phyloP scores from a whole-genome alignment of 1,140 invertebrate species.

The Pseudachorutes palmiensis region DNA sequence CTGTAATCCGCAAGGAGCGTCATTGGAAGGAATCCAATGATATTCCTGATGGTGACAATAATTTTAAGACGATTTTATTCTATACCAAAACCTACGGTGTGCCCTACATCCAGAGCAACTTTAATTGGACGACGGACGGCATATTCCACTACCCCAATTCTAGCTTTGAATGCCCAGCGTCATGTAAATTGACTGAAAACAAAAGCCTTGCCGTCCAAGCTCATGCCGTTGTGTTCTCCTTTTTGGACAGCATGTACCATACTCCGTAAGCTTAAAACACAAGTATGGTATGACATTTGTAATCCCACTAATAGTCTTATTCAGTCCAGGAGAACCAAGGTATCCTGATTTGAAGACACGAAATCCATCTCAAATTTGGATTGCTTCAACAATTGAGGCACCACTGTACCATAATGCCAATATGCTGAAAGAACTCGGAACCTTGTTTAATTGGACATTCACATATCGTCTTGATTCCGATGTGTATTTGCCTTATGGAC shows the following conservation, averaged over 20 bases:
- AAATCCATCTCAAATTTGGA: constrained; percentile 31
- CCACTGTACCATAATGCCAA: constrained; percentile 54
- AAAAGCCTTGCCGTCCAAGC: neutral
- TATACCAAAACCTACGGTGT: neutral
- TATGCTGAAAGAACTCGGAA: constrained; percentile 58
- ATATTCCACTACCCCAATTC: neutral
- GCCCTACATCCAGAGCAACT: too few relatives aligned
- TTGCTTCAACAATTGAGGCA: constrained; percentile 37
- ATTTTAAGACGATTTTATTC: neutral
- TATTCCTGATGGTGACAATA: neutral
- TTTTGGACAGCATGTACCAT: neutral
- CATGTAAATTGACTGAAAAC: neutral
- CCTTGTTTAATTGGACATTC: constrained; percentile 86
- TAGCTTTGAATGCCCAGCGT: neutral
- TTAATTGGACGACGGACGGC: neutral
- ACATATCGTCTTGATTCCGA: constrained; percentile 87
- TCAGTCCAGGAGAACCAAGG: neutral
- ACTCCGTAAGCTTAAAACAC: neutral
- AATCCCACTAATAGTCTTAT: neutral
- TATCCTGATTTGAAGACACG: neutral
- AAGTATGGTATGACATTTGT: neutral
- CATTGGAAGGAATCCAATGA: neutral
- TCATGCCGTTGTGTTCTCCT: neutral
- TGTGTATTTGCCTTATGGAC: constrained; percentile 88
- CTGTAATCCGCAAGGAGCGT: too few relatives aligned